Conservation (phyloP, 2,113 vertebrate genomes). For the Mastomys coucha region DNA sequence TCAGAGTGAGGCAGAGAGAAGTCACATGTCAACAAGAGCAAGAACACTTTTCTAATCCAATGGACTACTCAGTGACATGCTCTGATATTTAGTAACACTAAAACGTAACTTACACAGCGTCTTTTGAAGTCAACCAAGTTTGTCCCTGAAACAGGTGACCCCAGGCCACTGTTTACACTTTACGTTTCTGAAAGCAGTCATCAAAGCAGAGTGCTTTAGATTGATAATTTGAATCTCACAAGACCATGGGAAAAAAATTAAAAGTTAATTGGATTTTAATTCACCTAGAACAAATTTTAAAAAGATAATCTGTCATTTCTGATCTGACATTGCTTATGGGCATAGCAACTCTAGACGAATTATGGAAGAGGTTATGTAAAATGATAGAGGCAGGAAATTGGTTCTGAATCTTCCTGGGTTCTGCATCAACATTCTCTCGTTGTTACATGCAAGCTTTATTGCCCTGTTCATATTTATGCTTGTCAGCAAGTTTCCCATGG, state of each 20-base stretch:
- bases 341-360: conserved; percentile 81
- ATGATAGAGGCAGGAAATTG: conserved; percentile 86
- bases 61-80: background rate
- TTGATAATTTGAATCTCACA: conserved; percentile 82
- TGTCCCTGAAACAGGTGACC: background rate
- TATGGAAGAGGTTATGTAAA: conserved; percentile 79
- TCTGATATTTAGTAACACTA: conserved; percentile 26
- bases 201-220: conserved; percentile 73
- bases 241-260: conserved; percentile 81
- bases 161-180: conserved; percentile 51
- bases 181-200: conserved; percentile 73
- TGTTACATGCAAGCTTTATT: conserved; percentile 82
- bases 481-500: conserved; percentile 85
- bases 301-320: conserved; percentile 87
- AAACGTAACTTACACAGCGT: conserved; percentile 51
- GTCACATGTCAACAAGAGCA: conserved; percentile 57
- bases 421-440: conserved; percentile 81
- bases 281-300: conserved; percentile 81
- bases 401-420: conserved; percentile 78
- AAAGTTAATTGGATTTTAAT: conserved; percentile 87
- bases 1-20: conserved; percentile 6
- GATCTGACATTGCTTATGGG: conserved; percentile 83
- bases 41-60: conserved; percentile 15
- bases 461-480: conserved; percentile 83
- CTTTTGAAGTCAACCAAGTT: conserved; percentile 60